Evolutionary conservation across 2,113 vertebrate genomes (phyloP), one percentile per base, ranked within the genome.

Genomic region (Chloebia gouldiae): DNA sequence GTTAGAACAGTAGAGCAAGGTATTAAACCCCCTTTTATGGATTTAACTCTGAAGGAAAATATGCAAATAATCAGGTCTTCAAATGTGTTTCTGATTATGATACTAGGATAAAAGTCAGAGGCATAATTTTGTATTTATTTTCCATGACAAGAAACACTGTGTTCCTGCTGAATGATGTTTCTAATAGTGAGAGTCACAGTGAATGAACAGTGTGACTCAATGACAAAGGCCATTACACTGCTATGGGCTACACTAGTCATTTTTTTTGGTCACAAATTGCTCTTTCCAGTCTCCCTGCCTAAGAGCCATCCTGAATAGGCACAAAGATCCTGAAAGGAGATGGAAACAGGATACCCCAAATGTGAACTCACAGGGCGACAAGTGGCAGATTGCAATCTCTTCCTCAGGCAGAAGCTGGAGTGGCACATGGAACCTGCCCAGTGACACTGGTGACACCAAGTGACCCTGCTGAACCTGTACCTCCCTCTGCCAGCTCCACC

Each of bases 1-100:
- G 97, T 97, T 97, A 98, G 96, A 98, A 98, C 98, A 98, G 98
- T 98, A 98, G 98, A 97, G 96, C 96, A 97, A 97, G 96, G 97
- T 97, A 98, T 97, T 98, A 97, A 97, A 98, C 95, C 84, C 94
- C 96, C 96, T 97, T 98, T 98, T 97, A 98, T 98, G 96, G 97
- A 97, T 98, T 97, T 97, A 98, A 98, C 97, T 98, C 96, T 87
- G 97, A 96, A 96, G 97, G 90, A 97, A 98, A 97, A 97, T 97
- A 98, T 97, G 98, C 97, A 98, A 98, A 98, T 98, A 98, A 98
- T 98, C 97, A 97, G 92, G 90, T 95, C 93, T 93, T 96, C 95
- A 93, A 97, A 95, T 94, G 80, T 98, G 98, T 92, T 98, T 98
- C 97, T 97, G 95, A 98, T 98, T 97, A 98, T 47, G 75, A 95